Evolutionary conservation across 2,113 vertebrate species (phyloP), one percentile per base, ranked within the genome.

Genomic region (Myanophis thanlyinensis): DNA sequence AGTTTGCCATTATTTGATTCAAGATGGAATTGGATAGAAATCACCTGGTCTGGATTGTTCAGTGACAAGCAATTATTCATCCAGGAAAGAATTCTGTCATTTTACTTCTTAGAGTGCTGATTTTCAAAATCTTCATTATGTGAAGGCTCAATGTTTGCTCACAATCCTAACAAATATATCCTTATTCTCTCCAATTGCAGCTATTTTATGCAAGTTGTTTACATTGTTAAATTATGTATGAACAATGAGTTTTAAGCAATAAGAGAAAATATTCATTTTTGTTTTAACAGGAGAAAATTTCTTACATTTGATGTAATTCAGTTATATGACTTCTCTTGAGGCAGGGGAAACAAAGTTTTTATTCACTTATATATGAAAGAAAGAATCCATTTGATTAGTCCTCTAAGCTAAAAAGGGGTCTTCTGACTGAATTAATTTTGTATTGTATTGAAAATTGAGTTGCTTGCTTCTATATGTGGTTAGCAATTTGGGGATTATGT

Each of bases 1-100:
- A 40, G 56, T 94, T 73, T 96, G 90, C 35, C 62, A 93, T 91
- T 89, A 89, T 89, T 89, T 80, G 73, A 95, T 91, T 95, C 84
- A 90, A 95, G 94, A 95, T 80, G 35, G 73, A 40, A 20, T 80
- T 22, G 35, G 13, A 48, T 30, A 47, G 51, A 91, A 87, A 11
- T 89, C 92, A 92, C 93, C 89, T 40, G 95, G 62, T 94, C 94
- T 94, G 93, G 46, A 25, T 56, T 25, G 92, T 95, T 85, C 0
- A 94, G 35, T 84, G 92, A 47, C 88, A 87, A 89, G 89, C 87
- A 89, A 46, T 56, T 94, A 93, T 90, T 86, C 49, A 87, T 53
- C 40, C 80, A 93, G 93, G 84, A 91, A 94, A 92, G 84, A 52
- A 93, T 86, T 88, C 12, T 89, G 49, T 87, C 54, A 48, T 85